phyloP scores from a whole-genome alignment of 1,140 invertebrate genomes.

The Alviniconcha marisindica region DNA sequence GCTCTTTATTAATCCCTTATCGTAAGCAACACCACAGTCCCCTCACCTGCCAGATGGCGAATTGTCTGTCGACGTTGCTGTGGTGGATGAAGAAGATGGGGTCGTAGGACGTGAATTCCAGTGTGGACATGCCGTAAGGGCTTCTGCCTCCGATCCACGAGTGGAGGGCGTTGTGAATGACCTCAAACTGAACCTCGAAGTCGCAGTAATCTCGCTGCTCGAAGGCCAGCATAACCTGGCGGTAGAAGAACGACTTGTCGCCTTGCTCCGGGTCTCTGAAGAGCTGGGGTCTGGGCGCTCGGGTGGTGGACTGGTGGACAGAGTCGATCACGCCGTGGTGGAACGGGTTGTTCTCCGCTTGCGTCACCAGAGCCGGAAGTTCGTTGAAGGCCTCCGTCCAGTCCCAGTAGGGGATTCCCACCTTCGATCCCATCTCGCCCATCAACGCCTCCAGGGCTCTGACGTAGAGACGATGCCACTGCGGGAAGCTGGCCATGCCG shows the following conservation, averaged over 20 bases:
- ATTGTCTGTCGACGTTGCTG: conserved; percentile 44
- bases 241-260: conserved; percentile 44
- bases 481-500: conserved; percentile 56
- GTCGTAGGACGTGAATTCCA: conserved; percentile 49
- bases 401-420: conserved; percentile 47
- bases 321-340: conserved; percentile 30
- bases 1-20: no score
- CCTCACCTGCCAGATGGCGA: conserved; percentile 45
- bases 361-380: conserved; percentile 40
- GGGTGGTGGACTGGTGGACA: conserved; percentile 19
- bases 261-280: conserved; percentile 40
- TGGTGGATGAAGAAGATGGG: conserved; percentile 50
- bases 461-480: conserved; percentile 55
- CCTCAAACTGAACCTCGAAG: conserved; percentile 51
- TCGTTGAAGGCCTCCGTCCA: conserved; percentile 39
- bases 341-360: conserved; percentile 49
- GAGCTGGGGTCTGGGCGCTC: conserved; percentile 37
- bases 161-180: conserved; percentile 52
- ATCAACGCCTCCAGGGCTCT: conserved; percentile 53
- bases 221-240: conserved; percentile 39
- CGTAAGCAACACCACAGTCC: no score
- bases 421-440: conserved; percentile 41
- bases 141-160: conserved; percentile 42
- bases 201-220: conserved; percentile 47
- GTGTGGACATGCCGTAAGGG: conserved; percentile 41